Conservation (phyloP, 64 coral and sea anemone species). For the Acropora yongei region DNA sequence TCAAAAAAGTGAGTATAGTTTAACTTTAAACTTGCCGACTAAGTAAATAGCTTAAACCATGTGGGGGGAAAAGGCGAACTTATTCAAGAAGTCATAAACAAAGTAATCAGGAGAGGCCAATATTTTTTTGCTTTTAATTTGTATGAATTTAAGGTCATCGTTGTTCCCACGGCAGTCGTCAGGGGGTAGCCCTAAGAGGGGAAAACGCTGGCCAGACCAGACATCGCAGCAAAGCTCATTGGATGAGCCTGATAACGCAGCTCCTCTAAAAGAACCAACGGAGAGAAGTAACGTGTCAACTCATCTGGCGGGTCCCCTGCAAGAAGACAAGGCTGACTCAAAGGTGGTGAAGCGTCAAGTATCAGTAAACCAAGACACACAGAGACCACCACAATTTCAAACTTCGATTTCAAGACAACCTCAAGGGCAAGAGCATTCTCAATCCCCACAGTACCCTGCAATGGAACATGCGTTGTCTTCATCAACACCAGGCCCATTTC, state of each 20-base stretch:
- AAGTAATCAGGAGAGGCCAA: too few relatives aligned
- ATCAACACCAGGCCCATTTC: neutral
- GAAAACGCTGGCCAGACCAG: slow-evolving; percentile 72
- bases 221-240: neutral
- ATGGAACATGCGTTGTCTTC: neutral
- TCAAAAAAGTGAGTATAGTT: neutral
- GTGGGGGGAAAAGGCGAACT: too few relatives aligned
- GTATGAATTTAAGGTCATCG: slow-evolving; percentile 33
- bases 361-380: slow-evolving; percentile 15
- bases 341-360: neutral
- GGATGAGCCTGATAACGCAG: neutral
- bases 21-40: too few relatives aligned
- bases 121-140: too few relatives aligned
- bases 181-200: slow-evolving; percentile 55
- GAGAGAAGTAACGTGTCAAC: neutral
- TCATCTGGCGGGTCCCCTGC: neutral
- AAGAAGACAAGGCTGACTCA: neutral
- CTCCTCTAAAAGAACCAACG: neutral
- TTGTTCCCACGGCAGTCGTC: slow-evolving; percentile 54
- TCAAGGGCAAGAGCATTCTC: neutral
- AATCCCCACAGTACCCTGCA: neutral
- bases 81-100: too few relatives aligned
- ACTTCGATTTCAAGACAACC: neutral
- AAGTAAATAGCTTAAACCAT: too few relatives aligned
- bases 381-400: neutral